Conservation (phyloP, 2,888 invertebrate genomes). For the Mythimna loreyi region DNA sequence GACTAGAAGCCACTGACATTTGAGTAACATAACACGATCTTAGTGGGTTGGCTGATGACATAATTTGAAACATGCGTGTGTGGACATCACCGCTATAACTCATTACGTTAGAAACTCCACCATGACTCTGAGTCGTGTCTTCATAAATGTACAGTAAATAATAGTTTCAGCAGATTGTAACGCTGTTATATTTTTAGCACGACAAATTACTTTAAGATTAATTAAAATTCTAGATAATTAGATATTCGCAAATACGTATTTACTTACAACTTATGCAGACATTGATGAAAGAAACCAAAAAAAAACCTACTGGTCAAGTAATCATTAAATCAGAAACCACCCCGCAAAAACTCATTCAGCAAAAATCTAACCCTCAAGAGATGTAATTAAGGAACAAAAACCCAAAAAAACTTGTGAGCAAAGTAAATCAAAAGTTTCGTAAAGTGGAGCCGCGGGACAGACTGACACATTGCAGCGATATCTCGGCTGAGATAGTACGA, state of each 20-base stretch:
- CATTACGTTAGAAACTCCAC: slow-evolving; percentile 73
- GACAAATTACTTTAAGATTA: slow-evolving; percentile 8
- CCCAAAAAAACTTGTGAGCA: slow-evolving; percentile 62
- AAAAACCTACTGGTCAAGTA: no score
- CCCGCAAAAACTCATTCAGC: slow-evolving; percentile 2
- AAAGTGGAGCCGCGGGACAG: slow-evolving; percentile 79
- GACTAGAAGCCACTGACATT: slow-evolving; percentile 81
- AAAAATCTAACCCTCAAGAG: slow-evolving; percentile 53
- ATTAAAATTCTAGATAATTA: not conserved
- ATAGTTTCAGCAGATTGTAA: slow-evolving; percentile 44
- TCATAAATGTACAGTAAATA: slow-evolving; percentile 61
- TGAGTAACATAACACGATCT: slow-evolving; percentile 81
- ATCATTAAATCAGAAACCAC: not conserved
- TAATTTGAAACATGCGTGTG: slow-evolving; percentile 82
- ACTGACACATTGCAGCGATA: slow-evolving; percentile 80
- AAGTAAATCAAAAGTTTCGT: slow-evolving; percentile 81
- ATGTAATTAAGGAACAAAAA: slow-evolving; percentile 65
- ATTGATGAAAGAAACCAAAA: not conserved
- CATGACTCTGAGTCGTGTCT: slow-evolving; percentile 62
- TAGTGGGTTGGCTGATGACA: slow-evolving; percentile 81
- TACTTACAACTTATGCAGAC: not conserved
- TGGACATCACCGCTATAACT: slow-evolving; percentile 77
- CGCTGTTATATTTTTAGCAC: not conserved
- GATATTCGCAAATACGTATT: not conserved
- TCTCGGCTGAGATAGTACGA: slow-evolving; percentile 69